Evolutionary conservation across 2,797 vertebrate species (phyloP).

Genomic region (Molossus molossus): DNA sequence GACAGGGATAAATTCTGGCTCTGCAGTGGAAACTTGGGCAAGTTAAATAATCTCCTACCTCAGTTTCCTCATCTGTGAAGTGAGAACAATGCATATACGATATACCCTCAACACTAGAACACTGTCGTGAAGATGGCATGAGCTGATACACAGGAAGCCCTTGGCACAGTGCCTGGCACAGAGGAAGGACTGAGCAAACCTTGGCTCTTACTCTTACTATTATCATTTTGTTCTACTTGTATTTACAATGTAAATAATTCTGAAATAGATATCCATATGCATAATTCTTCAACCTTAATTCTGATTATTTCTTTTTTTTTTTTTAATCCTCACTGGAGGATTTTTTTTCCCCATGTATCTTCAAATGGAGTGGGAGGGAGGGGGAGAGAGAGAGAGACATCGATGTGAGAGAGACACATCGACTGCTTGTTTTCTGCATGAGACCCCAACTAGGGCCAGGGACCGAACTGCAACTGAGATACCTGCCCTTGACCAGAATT

Average conservation of each 20-base stretch:
- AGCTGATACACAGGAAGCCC: background rate
- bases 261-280: slow-evolving; percentile 27
- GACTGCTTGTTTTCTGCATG: too few relatives aligned
- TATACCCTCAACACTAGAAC: background rate
- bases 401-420: too few relatives aligned
- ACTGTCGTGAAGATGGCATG: background rate
- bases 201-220: background rate
- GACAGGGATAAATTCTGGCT: background rate
- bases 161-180: background rate
- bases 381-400: too few relatives aligned
- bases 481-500: too few relatives aligned
- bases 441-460: too few relatives aligned
- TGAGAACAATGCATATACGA: background rate
- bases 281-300: slow-evolving; percentile 14
- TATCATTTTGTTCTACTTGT: slow-evolving; percentile 28
- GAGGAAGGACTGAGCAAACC: background rate
- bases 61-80: slow-evolving; percentile 30
- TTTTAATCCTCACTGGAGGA: too few relatives aligned
- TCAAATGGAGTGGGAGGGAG: too few relatives aligned
- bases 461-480: too few relatives aligned
- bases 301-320: background rate
- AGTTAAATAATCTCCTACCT: background rate
- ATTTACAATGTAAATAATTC: slow-evolving; percentile 50
- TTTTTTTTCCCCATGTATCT: too few relatives aligned
- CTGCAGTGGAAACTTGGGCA: background rate